Evolutionary conservation across 2,113 vertebrate genomes (phyloP).

Genomic region (Cettia cetti): DNA sequence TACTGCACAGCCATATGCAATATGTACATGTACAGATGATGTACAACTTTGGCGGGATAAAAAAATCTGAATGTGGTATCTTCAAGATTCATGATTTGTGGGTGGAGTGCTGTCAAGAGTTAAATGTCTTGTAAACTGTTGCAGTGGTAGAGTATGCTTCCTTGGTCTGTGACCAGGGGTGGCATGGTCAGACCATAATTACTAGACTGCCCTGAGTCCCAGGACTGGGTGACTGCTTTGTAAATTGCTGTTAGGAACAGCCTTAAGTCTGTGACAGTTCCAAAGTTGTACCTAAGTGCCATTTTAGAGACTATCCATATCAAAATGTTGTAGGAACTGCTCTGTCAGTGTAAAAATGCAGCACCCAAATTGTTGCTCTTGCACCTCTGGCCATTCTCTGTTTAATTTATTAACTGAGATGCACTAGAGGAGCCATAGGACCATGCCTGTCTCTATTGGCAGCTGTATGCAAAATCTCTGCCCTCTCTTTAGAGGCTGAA

Average conservation of each 20-base stretch:
- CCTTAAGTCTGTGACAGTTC: background rate
- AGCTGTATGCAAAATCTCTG: background rate
- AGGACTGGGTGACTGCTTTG: background rate
- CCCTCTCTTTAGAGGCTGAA: background rate
- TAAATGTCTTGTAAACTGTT: background rate
- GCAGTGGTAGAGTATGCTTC: background rate
- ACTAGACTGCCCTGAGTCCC: background rate
- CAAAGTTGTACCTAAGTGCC: background rate
- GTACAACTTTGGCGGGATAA: background rate
- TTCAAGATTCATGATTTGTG: background rate
- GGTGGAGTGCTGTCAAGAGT: background rate
- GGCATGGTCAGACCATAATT: background rate
- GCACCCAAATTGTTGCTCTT: background rate
- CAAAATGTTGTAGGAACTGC: background rate
- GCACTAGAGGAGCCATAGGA: background rate
- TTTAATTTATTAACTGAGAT: background rate
- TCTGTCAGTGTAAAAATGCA: background rate
- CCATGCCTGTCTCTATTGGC: background rate
- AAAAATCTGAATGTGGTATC: background rate
- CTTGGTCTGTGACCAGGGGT: background rate
- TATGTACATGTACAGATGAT: background rate
- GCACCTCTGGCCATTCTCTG: background rate
- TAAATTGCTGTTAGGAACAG: background rate
- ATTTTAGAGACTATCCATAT: background rate
- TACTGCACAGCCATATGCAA: fast-evolving